Evolutionary conservation across 2,797 vertebrate genomes (phyloP).

Genomic region (Diglossa cyanea): DNA sequence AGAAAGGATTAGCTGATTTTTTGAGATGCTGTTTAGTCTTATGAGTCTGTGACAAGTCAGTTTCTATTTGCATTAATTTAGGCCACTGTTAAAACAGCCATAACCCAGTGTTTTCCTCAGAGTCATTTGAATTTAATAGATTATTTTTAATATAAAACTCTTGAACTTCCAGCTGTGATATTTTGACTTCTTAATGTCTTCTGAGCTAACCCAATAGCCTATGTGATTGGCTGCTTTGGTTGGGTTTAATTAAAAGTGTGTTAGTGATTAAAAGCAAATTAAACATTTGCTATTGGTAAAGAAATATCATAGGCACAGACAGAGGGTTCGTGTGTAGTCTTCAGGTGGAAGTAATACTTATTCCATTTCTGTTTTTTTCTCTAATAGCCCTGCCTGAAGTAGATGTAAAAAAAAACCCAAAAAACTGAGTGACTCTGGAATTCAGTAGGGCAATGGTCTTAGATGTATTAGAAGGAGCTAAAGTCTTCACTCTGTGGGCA

Average conservation of each 20-base stretch:
- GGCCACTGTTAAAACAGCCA: background rate
- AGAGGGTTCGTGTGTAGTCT: background rate
- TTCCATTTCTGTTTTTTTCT: background rate
- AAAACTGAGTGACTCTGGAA: background rate
- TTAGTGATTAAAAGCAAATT: background rate
- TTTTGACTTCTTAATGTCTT: background rate
- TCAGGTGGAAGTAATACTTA: background rate
- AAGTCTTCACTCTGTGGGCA: background rate
- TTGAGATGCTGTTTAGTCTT: background rate
- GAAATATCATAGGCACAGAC: background rate
- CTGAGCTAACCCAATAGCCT: background rate
- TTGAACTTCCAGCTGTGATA: background rate
- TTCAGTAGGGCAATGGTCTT: background rate
- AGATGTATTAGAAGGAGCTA: background rate
- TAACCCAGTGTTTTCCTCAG: background rate
- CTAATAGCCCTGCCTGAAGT: background rate
- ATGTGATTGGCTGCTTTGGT: background rate
- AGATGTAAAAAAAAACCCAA: slow-evolving; percentile 9
- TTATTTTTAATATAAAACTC: background rate
- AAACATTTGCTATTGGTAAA: background rate
- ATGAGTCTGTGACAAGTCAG: background rate
- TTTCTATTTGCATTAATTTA: background rate
- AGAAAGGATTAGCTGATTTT: background rate
- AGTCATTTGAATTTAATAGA: slow-evolving; percentile 28
- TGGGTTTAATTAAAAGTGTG: background rate